These are phyloP conservation scores for Ailuropoda melanoleuca DNA, from an alignment of 2,113 vertebrate species.

Conservation along the genomic window DNA sequence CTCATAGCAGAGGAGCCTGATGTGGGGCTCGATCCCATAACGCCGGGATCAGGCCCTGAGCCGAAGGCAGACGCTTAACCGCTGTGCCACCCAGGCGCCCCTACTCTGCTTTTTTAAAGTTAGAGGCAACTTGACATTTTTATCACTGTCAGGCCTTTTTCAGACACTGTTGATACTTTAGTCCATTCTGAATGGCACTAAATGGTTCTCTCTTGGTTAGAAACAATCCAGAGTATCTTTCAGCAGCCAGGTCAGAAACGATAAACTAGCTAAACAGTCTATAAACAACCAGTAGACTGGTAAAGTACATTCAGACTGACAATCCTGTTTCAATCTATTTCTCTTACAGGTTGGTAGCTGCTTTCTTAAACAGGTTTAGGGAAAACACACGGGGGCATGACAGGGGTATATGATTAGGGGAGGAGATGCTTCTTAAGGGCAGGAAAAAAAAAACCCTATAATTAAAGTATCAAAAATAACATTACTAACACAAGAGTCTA, in stretches of 20 bases:
- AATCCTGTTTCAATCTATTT: neutral
- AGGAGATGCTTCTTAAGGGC: neutral
- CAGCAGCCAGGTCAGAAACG: neutral
- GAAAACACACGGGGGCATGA: neutral
- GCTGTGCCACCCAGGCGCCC: too few relatives aligned
- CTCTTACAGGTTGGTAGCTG: neutral
- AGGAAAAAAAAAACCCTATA: neutral
- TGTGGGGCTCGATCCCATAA: too few relatives aligned
- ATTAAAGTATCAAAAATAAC: neutral
- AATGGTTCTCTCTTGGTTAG: neutral
- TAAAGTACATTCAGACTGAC: neutral
- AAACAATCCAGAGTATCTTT: neutral
- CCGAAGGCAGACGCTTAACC: too few relatives aligned
- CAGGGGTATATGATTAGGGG: neutral
- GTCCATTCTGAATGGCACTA: neutral
- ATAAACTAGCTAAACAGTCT: neutral
- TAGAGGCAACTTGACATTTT: neutral
- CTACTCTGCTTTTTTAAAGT: neutral
- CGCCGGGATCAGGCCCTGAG: too few relatives aligned
- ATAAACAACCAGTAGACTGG: neutral
- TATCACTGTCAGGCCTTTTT: neutral
- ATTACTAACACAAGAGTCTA: neutral
- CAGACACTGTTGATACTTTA: neutral
- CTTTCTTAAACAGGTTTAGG: neutral
- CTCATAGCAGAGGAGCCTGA: too few relatives aligned